These are phyloP conservation scores for Hipparchia semele DNA, from an alignment of 2,888 invertebrate genomes.

Conservation along the genomic window DNA sequence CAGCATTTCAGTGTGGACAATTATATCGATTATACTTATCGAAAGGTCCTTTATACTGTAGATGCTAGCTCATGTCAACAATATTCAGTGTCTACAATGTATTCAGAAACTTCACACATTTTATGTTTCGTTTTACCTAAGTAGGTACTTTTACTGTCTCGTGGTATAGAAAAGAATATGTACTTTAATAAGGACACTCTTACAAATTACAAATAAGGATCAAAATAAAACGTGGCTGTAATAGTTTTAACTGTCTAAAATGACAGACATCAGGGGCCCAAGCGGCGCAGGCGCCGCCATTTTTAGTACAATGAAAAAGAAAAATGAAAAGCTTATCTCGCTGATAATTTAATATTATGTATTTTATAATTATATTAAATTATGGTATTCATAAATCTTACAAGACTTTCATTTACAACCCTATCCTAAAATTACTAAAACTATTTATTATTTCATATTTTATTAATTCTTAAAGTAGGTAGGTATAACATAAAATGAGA, in stretches of 20 bases:
- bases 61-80: too few relatives aligned
- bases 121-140: too few relatives aligned
- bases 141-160: not conserved
- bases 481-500: too few relatives aligned
- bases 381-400: constrained; percentile 53
- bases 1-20: too few relatives aligned
- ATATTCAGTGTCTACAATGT: too few relatives aligned
- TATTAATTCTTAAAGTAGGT: not conserved
- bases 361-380: constrained; percentile 84
- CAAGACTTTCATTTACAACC: constrained; percentile 58
- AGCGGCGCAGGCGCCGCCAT: constrained; percentile 72
- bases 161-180: not conserved
- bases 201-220: constrained; percentile 11
- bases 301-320: constrained; percentile 80
- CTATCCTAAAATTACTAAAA: not conserved
- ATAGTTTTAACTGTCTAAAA: constrained; percentile 10
- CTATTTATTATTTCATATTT: not conserved
- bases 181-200: not conserved
- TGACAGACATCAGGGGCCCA: constrained; percentile 46
- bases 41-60: too few relatives aligned
- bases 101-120: too few relatives aligned
- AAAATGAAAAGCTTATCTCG: constrained; percentile 80
- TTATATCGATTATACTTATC: too few relatives aligned
- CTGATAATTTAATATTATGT: constrained; percentile 71
- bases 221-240: constrained; percentile 20